Evolutionary conservation across 2,113 vertebrate genomes (phyloP).

Genomic region (Barnardius zonarius): DNA sequence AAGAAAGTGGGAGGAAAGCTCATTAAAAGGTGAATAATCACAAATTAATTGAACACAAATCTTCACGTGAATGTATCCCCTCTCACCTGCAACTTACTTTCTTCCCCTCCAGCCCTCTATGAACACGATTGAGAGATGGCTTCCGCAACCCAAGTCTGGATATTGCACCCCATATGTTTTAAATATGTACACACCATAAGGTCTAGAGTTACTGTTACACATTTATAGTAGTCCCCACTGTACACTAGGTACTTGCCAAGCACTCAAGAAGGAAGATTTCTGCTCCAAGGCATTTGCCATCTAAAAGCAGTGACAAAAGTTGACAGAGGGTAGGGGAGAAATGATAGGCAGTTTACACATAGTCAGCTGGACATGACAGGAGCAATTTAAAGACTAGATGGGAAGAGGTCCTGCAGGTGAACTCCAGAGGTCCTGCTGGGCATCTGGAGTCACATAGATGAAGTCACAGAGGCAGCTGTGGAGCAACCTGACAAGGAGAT

Average conservation of each 20-base stretch:
- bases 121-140: neutral
- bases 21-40: neutral
- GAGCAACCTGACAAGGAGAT: neutral
- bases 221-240: neutral
- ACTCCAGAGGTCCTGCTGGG: neutral
- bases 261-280: neutral
- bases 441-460: neutral
- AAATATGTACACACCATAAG: neutral
- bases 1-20: neutral
- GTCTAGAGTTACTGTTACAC: neutral
- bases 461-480: neutral
- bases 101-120: neutral
- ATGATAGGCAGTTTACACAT: neutral
- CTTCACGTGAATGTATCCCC: neutral
- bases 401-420: neutral
- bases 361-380: neutral
- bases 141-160: neutral
- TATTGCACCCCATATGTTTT: neutral
- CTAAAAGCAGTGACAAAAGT: neutral
- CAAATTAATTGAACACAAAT: neutral
- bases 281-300: neutral
- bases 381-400: neutral
- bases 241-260: neutral
- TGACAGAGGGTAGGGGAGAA: neutral
- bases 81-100: neutral